Evolutionary conservation across 2,888 invertebrate genomes (phyloP).

Genomic region (Pseudeuparius sepicola): DNA sequence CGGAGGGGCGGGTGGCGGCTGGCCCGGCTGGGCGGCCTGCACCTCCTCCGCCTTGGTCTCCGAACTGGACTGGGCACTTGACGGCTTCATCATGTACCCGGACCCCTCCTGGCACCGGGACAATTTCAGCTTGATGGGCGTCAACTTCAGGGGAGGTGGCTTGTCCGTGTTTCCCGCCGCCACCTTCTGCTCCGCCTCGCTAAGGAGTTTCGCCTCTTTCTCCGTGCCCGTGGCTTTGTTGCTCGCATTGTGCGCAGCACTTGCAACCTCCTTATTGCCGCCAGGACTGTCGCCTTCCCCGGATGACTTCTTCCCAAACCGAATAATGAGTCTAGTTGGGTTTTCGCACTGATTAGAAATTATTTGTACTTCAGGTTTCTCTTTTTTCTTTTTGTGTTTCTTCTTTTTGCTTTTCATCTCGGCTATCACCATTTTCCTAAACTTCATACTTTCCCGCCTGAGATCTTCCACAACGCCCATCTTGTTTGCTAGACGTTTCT

Average conservation of each 20-base stretch:
- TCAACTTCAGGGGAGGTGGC: slow-evolving; percentile 41
- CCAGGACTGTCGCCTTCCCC: slow-evolving; percentile 13
- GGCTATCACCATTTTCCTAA: slow-evolving; percentile 72
- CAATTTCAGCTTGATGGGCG: slow-evolving; percentile 76
- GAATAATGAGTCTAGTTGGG: slow-evolving; percentile 67
- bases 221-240: slow-evolving; percentile 1
- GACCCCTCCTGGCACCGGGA: slow-evolving; percentile 72
- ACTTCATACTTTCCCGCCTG: slow-evolving; percentile 80
- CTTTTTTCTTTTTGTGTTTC: slow-evolving; percentile 47
- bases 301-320: slow-evolving; percentile 47
- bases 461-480: slow-evolving; percentile 69
- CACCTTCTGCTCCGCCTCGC: slow-evolving; percentile 5
- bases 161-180: slow-evolving; percentile 11
- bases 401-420: slow-evolving; percentile 59
- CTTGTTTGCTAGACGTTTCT: slow-evolving; percentile 58
- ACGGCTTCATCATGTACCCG: slow-evolving; percentile 49
- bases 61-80: slow-evolving; percentile 26
- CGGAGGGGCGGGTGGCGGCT: slow-evolving; percentile 29
- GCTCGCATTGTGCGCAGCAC: no score
- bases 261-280: slow-evolving; percentile 17
- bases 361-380: slow-evolving; percentile 43
- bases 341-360: slow-evolving; percentile 45
- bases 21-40: slow-evolving; percentile 31
- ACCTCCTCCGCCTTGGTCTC: slow-evolving; percentile 33
- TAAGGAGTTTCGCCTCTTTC: slow-evolving; percentile 7